Base-by-base conservation (phyloP, 2,113 vertebrate genomes). In the Amphiprion percula region DNA sequence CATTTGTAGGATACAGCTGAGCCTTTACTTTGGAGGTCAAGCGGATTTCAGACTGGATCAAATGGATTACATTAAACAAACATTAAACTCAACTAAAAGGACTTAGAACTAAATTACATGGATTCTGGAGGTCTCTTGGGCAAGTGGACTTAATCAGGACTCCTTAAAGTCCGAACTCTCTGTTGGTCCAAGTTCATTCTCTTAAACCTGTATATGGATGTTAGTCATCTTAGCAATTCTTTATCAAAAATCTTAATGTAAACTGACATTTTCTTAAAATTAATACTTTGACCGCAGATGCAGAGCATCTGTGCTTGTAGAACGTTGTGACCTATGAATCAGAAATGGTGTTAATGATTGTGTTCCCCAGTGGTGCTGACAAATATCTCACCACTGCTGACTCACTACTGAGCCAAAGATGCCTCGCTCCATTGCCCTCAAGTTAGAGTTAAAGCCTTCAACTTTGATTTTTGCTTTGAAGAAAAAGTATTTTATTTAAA, bases 331-430 rank as follows among this genome's bases (percentile, higher is more conserved):
- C 71, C 67, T 73, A 63, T 79, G 83, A 83, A 46, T 80, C 79
- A 79, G 60, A 84, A 68, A 68, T 60, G 14, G 67, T 85, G 68
- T 79, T 70, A 68, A 83, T 80, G 80, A 74, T 28, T 66, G 60
- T 73, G 63, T 67, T 88, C 60, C 63, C 59, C 30, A 58, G 61
- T 67, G 58, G 30, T 64, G 64, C 68, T 83, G 80, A 86, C 65
- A 68, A 85, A 83, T 75, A 71, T 71, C 73, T 90, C 87, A 79
- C 84, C 71, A 70, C 66, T 87, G 88, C 88, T 90, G 91, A 91
- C 74, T 90, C 88, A 93, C 70, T 80, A 76, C 50, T 50, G 58
- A 77, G 58, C 62, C 55, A 80, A 74, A 61, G 64, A 83, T 78
- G 71, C 54, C 73, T 49, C 15, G 10, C 80, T 72, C 24, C 75